A percentile compares a stretch with the other conserved stretches of the same genome.
Evolutionary conservation across 2,888 invertebrate genomes (phyloP).

Genomic region (Spilarctia lutea): DNA sequence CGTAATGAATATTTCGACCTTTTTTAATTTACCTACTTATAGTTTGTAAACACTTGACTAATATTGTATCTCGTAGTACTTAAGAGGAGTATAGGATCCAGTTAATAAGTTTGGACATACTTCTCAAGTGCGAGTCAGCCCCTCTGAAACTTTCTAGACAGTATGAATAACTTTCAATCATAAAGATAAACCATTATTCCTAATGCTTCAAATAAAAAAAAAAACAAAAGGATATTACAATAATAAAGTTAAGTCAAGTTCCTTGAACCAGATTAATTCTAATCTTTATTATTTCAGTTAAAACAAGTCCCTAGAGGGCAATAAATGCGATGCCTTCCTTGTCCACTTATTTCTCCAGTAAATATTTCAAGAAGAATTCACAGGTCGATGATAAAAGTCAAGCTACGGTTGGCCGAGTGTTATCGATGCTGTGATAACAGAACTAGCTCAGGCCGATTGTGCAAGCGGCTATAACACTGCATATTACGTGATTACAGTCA

Average conservation of each 20-base stretch:
- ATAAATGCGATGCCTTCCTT: neutral
- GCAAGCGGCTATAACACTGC: constrained; percentile 59
- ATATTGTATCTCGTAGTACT: neutral
- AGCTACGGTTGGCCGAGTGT: constrained; percentile 41
- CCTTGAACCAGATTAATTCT: neutral
- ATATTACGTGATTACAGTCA: constrained; percentile 67
- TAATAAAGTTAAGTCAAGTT: neutral
- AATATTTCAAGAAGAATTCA: constrained; percentile 49
- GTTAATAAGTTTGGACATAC: neutral
- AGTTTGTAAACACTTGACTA: neutral
- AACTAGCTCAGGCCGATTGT: constrained; percentile 59
- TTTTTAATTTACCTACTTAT: neutral
- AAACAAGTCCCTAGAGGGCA: neutral
- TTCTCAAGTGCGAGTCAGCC: neutral
- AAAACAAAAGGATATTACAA: neutral
- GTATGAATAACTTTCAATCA: neutral
- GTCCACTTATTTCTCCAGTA: constrained; percentile 11
- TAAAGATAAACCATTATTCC: neutral
- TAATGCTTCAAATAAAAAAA: neutral
- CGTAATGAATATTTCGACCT: neutral
- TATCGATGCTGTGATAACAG: constrained; percentile 73
- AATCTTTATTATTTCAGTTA: neutral
- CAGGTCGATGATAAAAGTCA: constrained; percentile 53
- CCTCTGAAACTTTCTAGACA: constrained; percentile 2
- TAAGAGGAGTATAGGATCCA: neutral